Conservation (phyloP, 2,888 invertebrate genomes). For the Apamea anceps region DNA sequence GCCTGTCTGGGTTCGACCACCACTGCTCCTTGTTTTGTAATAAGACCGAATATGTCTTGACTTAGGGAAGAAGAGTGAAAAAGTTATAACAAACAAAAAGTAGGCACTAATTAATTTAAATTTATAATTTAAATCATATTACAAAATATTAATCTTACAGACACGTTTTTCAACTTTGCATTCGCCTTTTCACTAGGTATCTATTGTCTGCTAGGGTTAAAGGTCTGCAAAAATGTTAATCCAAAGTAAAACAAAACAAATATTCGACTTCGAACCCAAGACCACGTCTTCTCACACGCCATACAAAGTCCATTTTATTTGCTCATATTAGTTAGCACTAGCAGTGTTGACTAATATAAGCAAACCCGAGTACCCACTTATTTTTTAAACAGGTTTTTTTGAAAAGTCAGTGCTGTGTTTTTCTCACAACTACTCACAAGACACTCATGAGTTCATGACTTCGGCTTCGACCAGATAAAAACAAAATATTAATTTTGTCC, state of each 20-base stretch:
- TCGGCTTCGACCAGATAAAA: too few species aligned
- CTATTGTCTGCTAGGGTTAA: background rate
- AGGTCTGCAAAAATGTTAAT: background rate
- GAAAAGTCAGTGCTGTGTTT: too few species aligned
- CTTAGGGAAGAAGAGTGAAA: background rate
- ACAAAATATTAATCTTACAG: background rate
- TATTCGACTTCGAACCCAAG: constrained; percentile 6
- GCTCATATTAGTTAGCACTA: too few species aligned
- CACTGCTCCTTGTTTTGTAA: too few species aligned
- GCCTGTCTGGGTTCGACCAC: too few species aligned
- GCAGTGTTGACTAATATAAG: too few species aligned
- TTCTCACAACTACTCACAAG: too few species aligned
- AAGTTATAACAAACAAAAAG: background rate
- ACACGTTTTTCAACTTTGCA: background rate
- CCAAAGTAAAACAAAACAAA: background rate
- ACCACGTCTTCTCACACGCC: background rate
- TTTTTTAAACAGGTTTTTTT: too few species aligned
- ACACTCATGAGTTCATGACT: too few species aligned
- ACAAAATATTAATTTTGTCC: background rate
- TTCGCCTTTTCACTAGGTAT: constrained; percentile 6
- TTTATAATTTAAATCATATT: too few species aligned
- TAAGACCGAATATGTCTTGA: background rate
- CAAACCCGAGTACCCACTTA: too few species aligned
- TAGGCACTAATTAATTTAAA: background rate
- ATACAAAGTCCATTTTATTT: background rate